Conservation (phyloP, 2,113 vertebrate genomes). For the Hippocampus guttulatus region DNA sequence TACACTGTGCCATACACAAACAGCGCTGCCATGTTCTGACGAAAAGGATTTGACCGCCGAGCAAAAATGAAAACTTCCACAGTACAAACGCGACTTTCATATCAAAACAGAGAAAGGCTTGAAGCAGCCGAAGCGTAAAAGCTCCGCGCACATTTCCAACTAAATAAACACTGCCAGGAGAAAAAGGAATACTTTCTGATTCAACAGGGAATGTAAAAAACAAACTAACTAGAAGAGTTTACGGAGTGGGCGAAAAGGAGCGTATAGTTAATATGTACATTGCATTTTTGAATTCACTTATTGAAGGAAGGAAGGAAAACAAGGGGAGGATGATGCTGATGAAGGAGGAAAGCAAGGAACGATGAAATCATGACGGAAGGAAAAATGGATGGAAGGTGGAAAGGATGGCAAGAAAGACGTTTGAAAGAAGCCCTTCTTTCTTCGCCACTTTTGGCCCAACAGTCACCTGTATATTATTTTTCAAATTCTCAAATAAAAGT, state of each 20-base stretch:
- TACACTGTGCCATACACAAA: constrained; percentile 47
- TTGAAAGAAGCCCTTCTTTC: too few species aligned
- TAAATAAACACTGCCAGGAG: constrained; percentile 48
- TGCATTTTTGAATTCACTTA: not conserved
- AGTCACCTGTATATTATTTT: not conserved
- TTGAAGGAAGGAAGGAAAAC: not conserved
- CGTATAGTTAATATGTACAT: not conserved
- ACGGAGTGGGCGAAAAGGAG: not conserved
- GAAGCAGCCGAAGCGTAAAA: constrained; percentile 16
- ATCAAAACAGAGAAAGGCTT: constrained; percentile 21
- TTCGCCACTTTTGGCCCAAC: too few species aligned
- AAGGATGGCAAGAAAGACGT: not conserved
- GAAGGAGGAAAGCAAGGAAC: not conserved
- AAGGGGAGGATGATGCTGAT: not conserved
- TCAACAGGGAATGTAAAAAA: constrained; percentile 31
- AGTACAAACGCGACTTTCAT: constrained; percentile 27
- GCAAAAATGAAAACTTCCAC: constrained; percentile 35
- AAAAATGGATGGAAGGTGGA: not conserved
- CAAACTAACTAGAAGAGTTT: not conserved
- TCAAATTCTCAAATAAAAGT: not conserved
- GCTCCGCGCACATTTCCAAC: constrained; percentile 26
- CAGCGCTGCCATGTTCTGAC: constrained; percentile 23
- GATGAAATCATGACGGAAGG: not conserved
- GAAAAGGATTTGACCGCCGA: constrained; percentile 20
- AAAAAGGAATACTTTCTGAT: constrained; percentile 40